Evolutionary conservation across 2,113 vertebrate species (phyloP).

Genomic region (Podiceps cristatus): DNA sequence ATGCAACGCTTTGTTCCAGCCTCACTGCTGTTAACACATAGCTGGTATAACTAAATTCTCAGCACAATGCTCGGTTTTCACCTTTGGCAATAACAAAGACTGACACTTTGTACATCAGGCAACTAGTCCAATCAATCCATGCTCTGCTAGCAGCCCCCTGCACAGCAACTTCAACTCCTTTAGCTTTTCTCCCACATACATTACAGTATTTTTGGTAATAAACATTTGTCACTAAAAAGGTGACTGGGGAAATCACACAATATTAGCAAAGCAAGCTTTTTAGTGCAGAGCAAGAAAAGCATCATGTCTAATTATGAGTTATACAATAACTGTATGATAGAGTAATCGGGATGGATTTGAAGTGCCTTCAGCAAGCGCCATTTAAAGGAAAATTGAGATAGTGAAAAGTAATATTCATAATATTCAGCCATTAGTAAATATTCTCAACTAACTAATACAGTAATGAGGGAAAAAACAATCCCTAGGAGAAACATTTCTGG

Average conservation of each 20-base stretch:
- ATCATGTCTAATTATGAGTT: background rate
- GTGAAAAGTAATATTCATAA: background rate
- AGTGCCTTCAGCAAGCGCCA: background rate
- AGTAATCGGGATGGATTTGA: conserved; percentile 36
- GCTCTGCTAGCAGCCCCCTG: background rate
- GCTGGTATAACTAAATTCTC: background rate
- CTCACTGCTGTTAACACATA: background rate
- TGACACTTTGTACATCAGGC: background rate
- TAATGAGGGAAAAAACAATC: background rate
- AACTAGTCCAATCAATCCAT: background rate
- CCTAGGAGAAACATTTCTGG: background rate
- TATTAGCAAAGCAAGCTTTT: background rate
- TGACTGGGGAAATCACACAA: background rate
- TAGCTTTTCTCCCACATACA: background rate
- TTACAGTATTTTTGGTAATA: background rate
- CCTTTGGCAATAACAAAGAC: background rate
- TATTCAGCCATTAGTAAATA: background rate
- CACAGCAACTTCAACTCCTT: background rate
- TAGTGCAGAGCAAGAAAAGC: background rate
- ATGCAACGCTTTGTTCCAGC: background rate
- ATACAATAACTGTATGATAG: background rate
- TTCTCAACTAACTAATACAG: background rate
- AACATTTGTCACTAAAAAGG: background rate
- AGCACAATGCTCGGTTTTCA: background rate
- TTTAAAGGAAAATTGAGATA: conserved; percentile 18